phyloP scores from a whole-genome alignment of 2,888 invertebrate genomes.

The Hyposoter dolosus region DNA sequence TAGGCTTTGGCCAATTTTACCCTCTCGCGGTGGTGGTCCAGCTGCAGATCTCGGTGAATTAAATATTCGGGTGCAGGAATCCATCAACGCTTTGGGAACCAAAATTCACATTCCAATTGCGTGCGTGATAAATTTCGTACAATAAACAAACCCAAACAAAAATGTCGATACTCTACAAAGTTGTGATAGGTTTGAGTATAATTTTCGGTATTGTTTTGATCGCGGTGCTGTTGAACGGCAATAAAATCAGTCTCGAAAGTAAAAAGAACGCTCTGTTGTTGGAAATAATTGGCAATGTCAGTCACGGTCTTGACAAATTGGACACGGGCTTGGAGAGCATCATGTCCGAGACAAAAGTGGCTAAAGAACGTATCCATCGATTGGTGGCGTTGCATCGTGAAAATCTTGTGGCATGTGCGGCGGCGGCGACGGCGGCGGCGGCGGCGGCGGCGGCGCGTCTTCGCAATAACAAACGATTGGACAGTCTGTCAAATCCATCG shows the following conservation, averaged over 20 bases:
- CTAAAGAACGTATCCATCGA: conserved; percentile 65
- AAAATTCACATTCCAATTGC: not conserved
- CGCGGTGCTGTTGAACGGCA: conserved; percentile 62
- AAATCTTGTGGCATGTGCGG: conserved; percentile 68
- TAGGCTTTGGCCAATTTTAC: conserved; percentile 12
- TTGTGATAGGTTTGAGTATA: conserved; percentile 63
- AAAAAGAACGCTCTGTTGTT: conserved; percentile 68
- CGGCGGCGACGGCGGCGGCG: conserved; percentile 2
- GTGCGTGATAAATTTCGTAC: no score
- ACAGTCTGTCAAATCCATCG: conserved; percentile 13
- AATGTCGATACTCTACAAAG: conserved; percentile 68
- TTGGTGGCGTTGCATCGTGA: conserved; percentile 70
- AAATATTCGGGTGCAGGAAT: conserved; percentile 3
- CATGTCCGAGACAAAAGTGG: conserved; percentile 67
- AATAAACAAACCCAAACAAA: not conserved
- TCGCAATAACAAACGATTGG: conserved; percentile 56
- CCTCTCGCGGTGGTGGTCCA: not conserved
- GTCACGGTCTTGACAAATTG: conserved; percentile 72
- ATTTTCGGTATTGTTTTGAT: conserved; percentile 58
- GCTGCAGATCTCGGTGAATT: conserved; percentile 24
- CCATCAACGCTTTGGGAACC: not conserved
- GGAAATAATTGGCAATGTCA: conserved; percentile 72
- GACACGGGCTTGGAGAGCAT: conserved; percentile 70
- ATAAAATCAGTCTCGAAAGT: conserved; percentile 64
- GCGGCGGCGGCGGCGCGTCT: conserved; percentile 18